Conservation (phyloP, 2,888 invertebrate genomes). For the Mythimna loreyi region DNA sequence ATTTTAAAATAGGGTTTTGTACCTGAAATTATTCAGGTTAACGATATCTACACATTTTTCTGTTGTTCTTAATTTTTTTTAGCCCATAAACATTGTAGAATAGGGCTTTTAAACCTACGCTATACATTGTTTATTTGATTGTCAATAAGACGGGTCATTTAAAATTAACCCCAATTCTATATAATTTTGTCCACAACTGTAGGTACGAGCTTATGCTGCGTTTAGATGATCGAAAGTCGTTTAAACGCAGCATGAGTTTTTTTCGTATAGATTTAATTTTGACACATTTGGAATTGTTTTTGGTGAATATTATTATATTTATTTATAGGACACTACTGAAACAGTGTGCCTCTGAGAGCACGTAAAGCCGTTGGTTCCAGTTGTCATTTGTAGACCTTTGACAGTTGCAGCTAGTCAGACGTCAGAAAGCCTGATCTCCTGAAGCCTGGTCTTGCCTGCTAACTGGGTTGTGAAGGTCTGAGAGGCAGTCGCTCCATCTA, state of each 20-base stretch:
- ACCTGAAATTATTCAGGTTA: slow-evolving; percentile 31
- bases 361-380: no score
- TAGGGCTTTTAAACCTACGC: slow-evolving; percentile 7
- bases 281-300: no score
- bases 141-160: background rate
- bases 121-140: background rate
- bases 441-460: no score
- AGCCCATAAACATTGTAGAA: slow-evolving; percentile 13
- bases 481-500: no score
- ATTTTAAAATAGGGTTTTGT: slow-evolving; percentile 3
- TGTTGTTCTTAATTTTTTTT: slow-evolving; percentile 14
- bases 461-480: no score
- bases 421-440: no score
- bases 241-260: background rate
- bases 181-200: background rate
- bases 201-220: background rate
- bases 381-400: no score
- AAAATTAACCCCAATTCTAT: background rate
- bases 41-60: slow-evolving; percentile 23
- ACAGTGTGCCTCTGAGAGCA: no score
- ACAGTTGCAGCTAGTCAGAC: no score
- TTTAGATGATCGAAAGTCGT: background rate
- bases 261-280: no score
- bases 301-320: no score
- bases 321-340: no score